phyloP scores from a whole-genome alignment of 1,140 invertebrate species.

The Calycopis cecrops region DNA sequence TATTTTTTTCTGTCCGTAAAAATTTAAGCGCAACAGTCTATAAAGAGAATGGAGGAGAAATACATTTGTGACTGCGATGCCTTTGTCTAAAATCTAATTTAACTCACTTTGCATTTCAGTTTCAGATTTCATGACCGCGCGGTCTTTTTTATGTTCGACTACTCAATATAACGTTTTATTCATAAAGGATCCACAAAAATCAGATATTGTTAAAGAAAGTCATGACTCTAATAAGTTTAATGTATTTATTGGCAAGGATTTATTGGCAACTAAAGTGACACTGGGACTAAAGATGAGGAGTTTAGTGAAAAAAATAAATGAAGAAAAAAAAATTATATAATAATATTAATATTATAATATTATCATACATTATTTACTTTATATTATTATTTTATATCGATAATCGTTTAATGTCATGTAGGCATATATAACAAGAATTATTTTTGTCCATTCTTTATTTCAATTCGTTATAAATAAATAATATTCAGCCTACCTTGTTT shows the following conservation, averaged over 20 bases:
- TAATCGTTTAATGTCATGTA: neutral
- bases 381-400: too few species aligned
- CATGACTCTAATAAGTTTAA: neutral
- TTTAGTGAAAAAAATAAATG: too few species aligned
- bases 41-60: neutral
- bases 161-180: neutral
- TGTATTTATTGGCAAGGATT: neutral
- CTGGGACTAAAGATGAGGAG: too few species aligned
- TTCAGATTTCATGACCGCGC: neutral
- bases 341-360: too few species aligned
- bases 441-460: too few species aligned
- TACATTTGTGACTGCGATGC: neutral
- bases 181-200: neutral
- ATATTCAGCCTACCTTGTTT: neutral
- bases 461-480: too few species aligned
- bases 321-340: too few species aligned
- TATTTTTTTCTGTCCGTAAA: neutral
- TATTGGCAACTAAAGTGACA: too few species aligned
- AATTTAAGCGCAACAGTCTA: neutral
- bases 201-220: neutral
- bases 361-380: too few species aligned
- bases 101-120: conserved; percentile 2
- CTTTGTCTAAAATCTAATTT: conserved; percentile 11
- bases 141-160: neutral
- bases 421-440: too few species aligned